Base-by-base conservation (phyloP, 2,888 invertebrate species). In the Pollenia labialis region DNA sequence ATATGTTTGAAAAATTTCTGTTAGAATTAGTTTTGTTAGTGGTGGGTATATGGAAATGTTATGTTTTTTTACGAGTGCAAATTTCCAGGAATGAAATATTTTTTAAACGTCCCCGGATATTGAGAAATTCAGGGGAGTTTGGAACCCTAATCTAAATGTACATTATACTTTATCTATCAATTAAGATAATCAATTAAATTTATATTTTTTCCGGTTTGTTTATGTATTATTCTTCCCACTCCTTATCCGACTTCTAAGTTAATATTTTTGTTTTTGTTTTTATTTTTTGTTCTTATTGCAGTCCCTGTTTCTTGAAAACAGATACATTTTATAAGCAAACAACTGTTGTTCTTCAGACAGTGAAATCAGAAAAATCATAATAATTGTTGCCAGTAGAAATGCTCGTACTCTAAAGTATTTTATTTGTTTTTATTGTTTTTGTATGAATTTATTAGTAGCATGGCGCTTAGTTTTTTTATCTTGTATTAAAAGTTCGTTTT, bases 381-480 rank as follows among this genome's bases (percentile, higher is more conserved):
- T 81, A 68, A 60, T 81, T 66, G 56, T 58, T 81, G 44, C 50
- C 42, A 50, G 42, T 42, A 50, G 23, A 64, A 72, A 56, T 81
- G 23, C 68, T 60, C 50, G 32, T 46, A 54, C 32, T 69, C 52
- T 69, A 52, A 71, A 62, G 50, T 50, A 72, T 72, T 72, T 72
- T 48, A 66, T 56, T 48, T 42, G 64, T 54, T 64, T 62, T 60
- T 74, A 23, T 66, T 42, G 16, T 54, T 54, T 4, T 64, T 10
- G 1, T n/a, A 56, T 50, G 42, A 42, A 72, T 54, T 58, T 74
- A 74, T 68, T 68, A 72, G 54, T 79, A 58, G 79, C 66, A 72
- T 86, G 86, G 86, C 86, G 86, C 86, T 86, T 81, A 86, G 83
- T 58, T 75, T 75, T 32, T 69, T 40, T 81, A 40, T 48, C 23